A percentile compares a stretch with the other conserved stretches of the same genome.
Evolutionary conservation across 2,113 vertebrate genomes (phyloP).

Genomic region (Psilopsiagon aurifrons): DNA sequence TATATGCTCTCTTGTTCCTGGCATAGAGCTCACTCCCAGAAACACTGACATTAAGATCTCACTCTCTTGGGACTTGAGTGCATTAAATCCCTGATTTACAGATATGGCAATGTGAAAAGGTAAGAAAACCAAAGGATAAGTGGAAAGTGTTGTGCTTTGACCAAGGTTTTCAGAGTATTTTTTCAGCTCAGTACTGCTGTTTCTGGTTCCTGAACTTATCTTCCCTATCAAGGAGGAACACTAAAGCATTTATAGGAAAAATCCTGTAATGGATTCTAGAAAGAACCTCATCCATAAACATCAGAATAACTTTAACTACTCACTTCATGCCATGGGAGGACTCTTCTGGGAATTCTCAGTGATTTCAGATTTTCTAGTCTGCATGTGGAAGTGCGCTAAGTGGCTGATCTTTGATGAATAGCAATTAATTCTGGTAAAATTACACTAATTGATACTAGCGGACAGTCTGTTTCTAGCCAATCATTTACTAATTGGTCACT

Average conservation of each 20-base stretch:
- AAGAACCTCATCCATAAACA: background rate
- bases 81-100: background rate
- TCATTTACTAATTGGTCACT: background rate
- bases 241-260: background rate
- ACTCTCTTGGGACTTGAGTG: background rate
- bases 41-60: background rate
- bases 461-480: background rate
- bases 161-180: background rate
- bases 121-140: background rate
- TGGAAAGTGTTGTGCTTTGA: background rate
- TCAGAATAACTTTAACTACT: background rate
- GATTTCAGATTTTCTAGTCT: conserved; percentile 2
- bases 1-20: background rate
- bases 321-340: background rate
- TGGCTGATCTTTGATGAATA: background rate
- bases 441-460: background rate
- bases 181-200: background rate
- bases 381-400: background rate
- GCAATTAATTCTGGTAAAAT: background rate
- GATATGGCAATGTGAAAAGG: background rate
- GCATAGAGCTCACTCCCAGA: background rate
- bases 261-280: background rate
- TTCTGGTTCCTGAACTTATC: background rate
- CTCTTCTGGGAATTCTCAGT: background rate
- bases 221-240: background rate